Conservation (phyloP, 1,140 invertebrate genomes). For the Drosophila ercepeae region DNA sequence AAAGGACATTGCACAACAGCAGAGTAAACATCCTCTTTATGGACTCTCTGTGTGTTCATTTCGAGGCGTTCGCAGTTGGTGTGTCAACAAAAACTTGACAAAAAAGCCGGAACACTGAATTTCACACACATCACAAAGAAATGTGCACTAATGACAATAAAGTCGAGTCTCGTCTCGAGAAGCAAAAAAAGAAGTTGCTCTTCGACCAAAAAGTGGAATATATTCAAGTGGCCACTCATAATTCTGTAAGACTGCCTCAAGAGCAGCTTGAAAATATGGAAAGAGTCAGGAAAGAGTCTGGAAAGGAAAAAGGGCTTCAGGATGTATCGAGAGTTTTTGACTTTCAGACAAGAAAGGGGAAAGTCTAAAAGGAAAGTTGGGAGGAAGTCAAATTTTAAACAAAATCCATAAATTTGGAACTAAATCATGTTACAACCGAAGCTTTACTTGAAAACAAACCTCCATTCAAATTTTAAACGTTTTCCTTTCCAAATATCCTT, state of each 20-base stretch:
- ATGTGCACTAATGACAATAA: conserved; percentile 64
- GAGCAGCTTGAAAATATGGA: conserved; percentile 46
- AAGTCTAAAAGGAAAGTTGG: neutral
- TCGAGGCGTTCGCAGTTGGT: conserved; percentile 61
- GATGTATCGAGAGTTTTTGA: conserved; percentile 25
- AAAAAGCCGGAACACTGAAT: conserved; percentile 23
- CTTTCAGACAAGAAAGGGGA: conserved; percentile 3
- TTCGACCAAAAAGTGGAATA: conserved; percentile 39
- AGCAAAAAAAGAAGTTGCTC: conserved; percentile 27
- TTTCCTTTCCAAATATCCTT: neutral
- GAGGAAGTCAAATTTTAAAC: too few relatives aligned
- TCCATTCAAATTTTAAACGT: neutral
- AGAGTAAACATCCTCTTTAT: conserved; percentile 36
- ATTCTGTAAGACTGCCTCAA: conserved; percentile 56
- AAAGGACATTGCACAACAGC: conserved; percentile 43
- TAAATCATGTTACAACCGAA: too few relatives aligned
- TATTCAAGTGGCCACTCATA: conserved; percentile 67
- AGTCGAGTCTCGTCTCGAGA: conserved; percentile 15
- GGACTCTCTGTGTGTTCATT: conserved; percentile 25
- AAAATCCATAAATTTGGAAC: too few relatives aligned
- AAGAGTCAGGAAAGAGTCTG: conserved; percentile 8
- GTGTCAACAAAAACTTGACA: conserved; percentile 63
- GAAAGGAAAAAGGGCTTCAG: conserved; percentile 31
- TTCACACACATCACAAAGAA: conserved; percentile 42
- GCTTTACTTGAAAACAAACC: neutral